Base-by-base conservation (phyloP, 2,888 invertebrate species). In the Uropetala carovei region DNA sequence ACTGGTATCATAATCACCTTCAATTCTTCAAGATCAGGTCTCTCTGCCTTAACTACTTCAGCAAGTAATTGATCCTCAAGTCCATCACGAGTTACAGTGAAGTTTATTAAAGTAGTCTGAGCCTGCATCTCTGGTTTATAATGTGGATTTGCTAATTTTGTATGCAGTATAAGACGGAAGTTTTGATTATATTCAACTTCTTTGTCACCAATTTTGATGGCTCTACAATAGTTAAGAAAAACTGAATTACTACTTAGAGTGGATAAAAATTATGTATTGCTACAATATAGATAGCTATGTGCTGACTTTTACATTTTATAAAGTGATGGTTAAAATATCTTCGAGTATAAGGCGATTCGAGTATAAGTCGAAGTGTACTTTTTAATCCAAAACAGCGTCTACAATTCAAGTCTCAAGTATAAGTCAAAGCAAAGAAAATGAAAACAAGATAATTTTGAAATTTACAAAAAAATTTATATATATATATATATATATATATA, bases 71-170 rank as follows among this genome's bases (percentile, higher is more conserved):
- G 99, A 95, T 99, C 99, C 96, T 99, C 99, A 86, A 99, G 95
- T 13, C 99, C 99, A 94, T 99, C 99, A 94, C 98, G 96, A 11
- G 99, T 99, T 11, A 99, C 99, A 14, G 99, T 99, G 94, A 99
- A 99, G 95, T 99, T 99, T 93, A 99, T 99, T 93, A 99, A 96
- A 2, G 99, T 99, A 0, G 99, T 98, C 95, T 99, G 99, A 18
- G 99, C 99, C 95, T 99, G 99, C 98, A 99, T 98, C 96, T 99
- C 99, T 0, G 99, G 99, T 94, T 99, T 98, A 95, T 99, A 99
- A 95, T 99, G 99, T 16, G 99, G 99, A 96, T 99, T 99, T 0
- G 99, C 99, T 93, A 99, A 95, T 95, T 99, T 99, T 0, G 99
- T 99, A 94, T 99, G 99, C 43, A 99, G 95, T 93, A 99, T 97